These are phyloP conservation scores for honey bee (Apis mellifera) DNA, from an alignment of 1,140 invertebrate species.

Conservation along the genomic window Amel_HAv3.1 CM009934.2:7064001-7064500, in stretches of 20 bases:
- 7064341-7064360: background rate
- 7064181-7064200: background rate
- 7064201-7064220: no score
- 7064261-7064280: no score
- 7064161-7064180: background rate
- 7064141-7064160: background rate
- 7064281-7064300: background rate
- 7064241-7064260: no score
- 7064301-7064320: background rate
- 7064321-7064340: background rate
- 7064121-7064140: constrained; percentile 40
- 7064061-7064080: no score
- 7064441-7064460: background rate
- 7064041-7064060: constrained; percentile 35
- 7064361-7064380: background rate
- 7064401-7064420: background rate
- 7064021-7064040: constrained; percentile 20
- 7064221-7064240: no score
- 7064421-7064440: background rate
- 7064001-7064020: constrained; percentile 40
- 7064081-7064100: constrained; percentile 29
- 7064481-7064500: background rate
- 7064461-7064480: background rate
- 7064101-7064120: constrained; percentile 4
- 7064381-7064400: background rate